Evolutionary conservation across 37 sponge, comb jelly and placozoan genomes (phyloP).

Genomic region (Axinella damicornis): DNA sequence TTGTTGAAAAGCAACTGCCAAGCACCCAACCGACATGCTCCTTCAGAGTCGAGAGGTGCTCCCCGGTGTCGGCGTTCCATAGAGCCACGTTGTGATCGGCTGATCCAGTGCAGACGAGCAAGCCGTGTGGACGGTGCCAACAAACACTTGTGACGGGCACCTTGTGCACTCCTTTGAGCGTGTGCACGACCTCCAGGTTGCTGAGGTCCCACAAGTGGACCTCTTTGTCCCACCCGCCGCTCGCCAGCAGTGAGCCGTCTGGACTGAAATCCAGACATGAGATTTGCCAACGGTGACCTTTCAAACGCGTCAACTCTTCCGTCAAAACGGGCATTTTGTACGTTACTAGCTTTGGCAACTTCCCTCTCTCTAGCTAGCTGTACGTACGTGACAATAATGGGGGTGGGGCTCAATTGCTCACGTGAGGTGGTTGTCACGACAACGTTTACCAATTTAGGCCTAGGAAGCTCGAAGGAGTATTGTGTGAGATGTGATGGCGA

Average conservation of each 20-base stretch:
- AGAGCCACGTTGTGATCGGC: conserved; percentile 78
- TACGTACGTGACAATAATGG: no score
- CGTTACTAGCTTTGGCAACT: no score
- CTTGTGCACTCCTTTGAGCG: conserved; percentile 67
- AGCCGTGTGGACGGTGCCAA: conserved; percentile 75
- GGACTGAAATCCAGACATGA: conserved; percentile 76
- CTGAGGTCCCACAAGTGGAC: conserved; percentile 79
- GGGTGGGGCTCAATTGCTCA: conserved; percentile 17
- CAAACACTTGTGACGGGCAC: conserved; percentile 74
- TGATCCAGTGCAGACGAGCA: conserved; percentile 76
- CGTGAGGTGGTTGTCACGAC: conserved; percentile 9
- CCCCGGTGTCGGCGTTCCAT: conserved; percentile 76
- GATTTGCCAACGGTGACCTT: conserved; percentile 82
- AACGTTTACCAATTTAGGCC: neutral
- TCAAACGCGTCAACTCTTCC: conserved; percentile 73
- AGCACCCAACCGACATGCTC: conserved; percentile 87
- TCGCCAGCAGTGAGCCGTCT: conserved; percentile 73
- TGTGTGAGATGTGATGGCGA: no score
- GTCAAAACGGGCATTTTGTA: conserved; percentile 64
- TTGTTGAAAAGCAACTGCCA: conserved; percentile 59
- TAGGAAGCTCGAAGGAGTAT: no score
- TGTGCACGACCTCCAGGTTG: conserved; percentile 50
- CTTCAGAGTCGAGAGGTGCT: conserved; percentile 35
- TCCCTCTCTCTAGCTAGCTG: no score
- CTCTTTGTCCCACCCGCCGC: conserved; percentile 90